Base-by-base conservation (phyloP, 2,888 invertebrate genomes). In the Drosophila infuscata region DNA sequence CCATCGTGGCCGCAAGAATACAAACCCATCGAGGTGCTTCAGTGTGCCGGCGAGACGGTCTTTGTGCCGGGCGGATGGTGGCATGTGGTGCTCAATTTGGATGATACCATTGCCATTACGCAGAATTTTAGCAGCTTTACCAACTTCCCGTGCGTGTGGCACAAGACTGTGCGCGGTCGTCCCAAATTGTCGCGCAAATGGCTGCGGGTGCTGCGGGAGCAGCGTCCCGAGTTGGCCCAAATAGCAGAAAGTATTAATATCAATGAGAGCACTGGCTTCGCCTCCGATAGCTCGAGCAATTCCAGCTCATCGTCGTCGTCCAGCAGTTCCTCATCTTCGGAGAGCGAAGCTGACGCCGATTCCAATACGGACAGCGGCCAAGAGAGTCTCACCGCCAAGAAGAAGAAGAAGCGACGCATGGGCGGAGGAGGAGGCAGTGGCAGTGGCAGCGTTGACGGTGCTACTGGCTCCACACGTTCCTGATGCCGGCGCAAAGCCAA, bases 51-150 rank as follows among this genome's bases (percentile, higher is more conserved):
- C 29, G 99, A 99, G 93, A 99, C 99, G 5, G 98, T 99, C 36
- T 99, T 99, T 94, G 98, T 99, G 64, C 99, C 99, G 12, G 98
- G 98, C 25, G 99, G 99, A 12, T 99, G 99, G 99, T 99, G 99
- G 99, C 99, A 99, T 93, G 99, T 99, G 29, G 99, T 99, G 17
- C 94, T 99, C 36, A 99, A 99, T 94, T 94, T 99, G 74, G 99
- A 99, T 91, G 96, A 97, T 76, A 99, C 99, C 0, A 96, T 99
- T 54, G 99, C 99, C 15, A 97, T 99, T 20, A 99, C 99, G 0
- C 99, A 99, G 92, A 99, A 99, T 94, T 99, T 99, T 93, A 97
- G 97, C 92, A 98, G 99, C 83, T 95, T 96, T 74, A 98, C 98
- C 1, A 99, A 99, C 94, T 99, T 99, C 92, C 98, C 99, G 0